Evolutionary conservation across 2,113 vertebrate species (phyloP).

Genomic region (Phalacrocorax carbo): DNA sequence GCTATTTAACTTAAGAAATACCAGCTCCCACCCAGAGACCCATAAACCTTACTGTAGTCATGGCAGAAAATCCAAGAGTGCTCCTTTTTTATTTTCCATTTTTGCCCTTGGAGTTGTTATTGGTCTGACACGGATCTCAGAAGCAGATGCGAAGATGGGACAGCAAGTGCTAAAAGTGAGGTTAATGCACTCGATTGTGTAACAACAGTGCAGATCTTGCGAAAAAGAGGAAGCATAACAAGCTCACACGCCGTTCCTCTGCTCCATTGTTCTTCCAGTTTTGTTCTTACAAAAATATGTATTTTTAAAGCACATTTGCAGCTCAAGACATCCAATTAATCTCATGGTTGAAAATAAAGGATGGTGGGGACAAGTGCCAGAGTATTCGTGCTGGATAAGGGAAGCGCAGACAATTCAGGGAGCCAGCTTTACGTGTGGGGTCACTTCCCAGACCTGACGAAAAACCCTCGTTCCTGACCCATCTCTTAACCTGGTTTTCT

Average conservation of each 20-base stretch:
- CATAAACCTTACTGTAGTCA: not conserved
- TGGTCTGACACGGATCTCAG: not conserved
- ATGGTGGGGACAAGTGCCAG: not conserved
- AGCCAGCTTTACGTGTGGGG: not conserved
- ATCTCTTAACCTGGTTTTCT: not conserved
- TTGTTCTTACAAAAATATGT: not conserved
- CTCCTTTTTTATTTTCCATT: not conserved
- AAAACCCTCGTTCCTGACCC: not conserved
- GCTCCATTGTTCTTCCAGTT: not conserved
- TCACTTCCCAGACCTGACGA: not conserved
- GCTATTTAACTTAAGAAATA: not conserved
- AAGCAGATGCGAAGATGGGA: not conserved
- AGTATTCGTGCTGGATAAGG: not conserved
- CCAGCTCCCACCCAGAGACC: not conserved
- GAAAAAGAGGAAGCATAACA: not conserved
- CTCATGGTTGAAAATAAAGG: not conserved
- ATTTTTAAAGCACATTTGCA: not conserved
- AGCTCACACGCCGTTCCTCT: not conserved
- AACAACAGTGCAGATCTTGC: not conserved
- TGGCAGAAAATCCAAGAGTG: not conserved
- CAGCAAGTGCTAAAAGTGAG: not conserved
- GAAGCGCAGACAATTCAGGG: not conserved
- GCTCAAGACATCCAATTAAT: not conserved
- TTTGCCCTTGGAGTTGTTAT: not conserved
- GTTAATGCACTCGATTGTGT: not conserved